Percentiles rank a stretch among this genome's conserved stretches.
phyloP scores from a whole-genome alignment of 2,113 vertebrate species.

The Prunella fulvescens region DNA sequence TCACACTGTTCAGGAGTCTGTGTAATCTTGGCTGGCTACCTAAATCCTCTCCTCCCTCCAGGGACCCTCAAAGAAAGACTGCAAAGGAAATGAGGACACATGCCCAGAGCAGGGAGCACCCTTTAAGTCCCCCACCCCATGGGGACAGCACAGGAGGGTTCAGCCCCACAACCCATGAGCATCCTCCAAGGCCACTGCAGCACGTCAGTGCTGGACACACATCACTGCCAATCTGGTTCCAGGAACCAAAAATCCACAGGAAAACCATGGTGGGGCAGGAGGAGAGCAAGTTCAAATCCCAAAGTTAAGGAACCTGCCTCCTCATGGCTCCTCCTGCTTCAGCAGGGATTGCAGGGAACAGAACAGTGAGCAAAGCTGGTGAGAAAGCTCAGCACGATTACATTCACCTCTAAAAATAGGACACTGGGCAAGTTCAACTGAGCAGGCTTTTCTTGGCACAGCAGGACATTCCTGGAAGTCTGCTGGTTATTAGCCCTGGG shows the following conservation, averaged over 20 bases:
- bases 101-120: not conserved
- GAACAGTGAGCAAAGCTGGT: accelerated
- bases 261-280: not conserved
- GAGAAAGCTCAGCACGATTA: not conserved
- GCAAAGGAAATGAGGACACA: not conserved
- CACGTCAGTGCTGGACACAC: not conserved
- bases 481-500: not conserved
- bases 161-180: accelerated
- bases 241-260: not conserved
- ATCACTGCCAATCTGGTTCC: too few relatives aligned
- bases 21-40: not conserved
- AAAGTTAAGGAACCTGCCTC: not conserved
- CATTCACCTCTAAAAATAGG: slow-evolving; percentile 28
- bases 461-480: not conserved
- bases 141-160: not conserved
- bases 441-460: slow-evolving; percentile 25
- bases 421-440: accelerated
- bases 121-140: not conserved
- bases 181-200: not conserved
- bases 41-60: not conserved
- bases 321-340: not conserved
- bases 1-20: not conserved
- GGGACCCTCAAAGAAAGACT: not conserved
- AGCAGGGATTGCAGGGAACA: not conserved
- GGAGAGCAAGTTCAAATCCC: not conserved